Percentiles rank a stretch among this genome's conserved stretches.
Evolutionary conservation across 2,113 vertebrate species (phyloP).

Genomic region (Steatornis caripensis): DNA sequence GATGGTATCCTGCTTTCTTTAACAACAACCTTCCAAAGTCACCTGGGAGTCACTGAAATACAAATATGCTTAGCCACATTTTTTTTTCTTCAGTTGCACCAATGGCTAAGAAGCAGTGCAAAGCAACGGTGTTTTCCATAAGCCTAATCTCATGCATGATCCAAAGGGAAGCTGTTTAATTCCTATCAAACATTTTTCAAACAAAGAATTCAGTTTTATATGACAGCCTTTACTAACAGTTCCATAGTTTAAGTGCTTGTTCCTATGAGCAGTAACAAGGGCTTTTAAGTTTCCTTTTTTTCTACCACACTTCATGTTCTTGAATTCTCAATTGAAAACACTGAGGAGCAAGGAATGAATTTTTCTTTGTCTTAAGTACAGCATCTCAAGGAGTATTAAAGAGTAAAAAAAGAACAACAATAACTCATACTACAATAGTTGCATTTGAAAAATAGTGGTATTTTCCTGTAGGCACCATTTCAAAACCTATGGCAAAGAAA

Average conservation of each 20-base stretch:
- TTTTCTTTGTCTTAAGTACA: neutral
- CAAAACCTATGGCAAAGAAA: neutral
- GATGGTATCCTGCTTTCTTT: neutral
- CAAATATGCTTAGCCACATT: accelerated
- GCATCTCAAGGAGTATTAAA: neutral
- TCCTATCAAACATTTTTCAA: neutral
- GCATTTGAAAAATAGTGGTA: neutral
- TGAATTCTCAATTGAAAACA: neutral
- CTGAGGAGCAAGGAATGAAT: neutral
- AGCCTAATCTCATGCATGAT: neutral
- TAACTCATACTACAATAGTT: neutral
- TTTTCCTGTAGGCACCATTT: neutral
- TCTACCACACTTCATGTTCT: neutral
- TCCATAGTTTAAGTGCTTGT: neutral
- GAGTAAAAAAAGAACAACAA: neutral
- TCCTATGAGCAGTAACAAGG: neutral
- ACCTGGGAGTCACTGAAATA: neutral
- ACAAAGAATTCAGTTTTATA: neutral
- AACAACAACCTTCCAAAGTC: neutral
- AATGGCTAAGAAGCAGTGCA: neutral
- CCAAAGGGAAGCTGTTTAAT: neutral
- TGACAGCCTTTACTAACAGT: neutral
- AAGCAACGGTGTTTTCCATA: neutral
- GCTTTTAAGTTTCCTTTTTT: neutral
- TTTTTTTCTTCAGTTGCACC: neutral